phyloP scores from a whole-genome alignment of 2,888 invertebrate genomes.

The Villa cingulata region DNA sequence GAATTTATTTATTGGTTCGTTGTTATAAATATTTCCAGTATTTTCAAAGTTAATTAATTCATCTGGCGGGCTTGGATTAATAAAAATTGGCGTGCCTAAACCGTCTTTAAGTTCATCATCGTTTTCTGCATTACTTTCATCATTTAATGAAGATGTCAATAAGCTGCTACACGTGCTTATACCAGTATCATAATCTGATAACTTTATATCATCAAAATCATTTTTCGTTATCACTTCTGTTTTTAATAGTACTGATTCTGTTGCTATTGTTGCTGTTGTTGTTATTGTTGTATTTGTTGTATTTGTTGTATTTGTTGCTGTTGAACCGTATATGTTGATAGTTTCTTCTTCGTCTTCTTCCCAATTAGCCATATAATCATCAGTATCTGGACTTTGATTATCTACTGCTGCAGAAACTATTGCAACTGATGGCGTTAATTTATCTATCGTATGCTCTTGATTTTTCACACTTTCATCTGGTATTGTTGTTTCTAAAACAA shows the following conservation, averaged over 20 bases:
- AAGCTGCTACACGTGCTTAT: neutral
- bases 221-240: too few relatives aligned
- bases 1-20: neutral
- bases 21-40: neutral
- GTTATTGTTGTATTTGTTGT: neutral
- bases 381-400: slow-evolving; percentile 31
- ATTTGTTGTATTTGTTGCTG: neutral
- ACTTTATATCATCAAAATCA: slow-evolving; percentile 10
- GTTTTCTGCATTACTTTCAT: neutral
- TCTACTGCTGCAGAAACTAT: neutral
- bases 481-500: too few relatives aligned
- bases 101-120: slow-evolving; percentile 6
- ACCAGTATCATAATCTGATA: neutral
- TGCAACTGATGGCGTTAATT: too few relatives aligned
- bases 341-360: slow-evolving; percentile 27
- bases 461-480: too few relatives aligned
- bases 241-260: too few relatives aligned
- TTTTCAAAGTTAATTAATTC: neutral
- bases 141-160: too few relatives aligned
- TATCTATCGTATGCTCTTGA: too few relatives aligned
- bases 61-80: slow-evolving; percentile 23
- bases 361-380: slow-evolving; percentile 35
- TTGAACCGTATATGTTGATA: neutral
- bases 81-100: slow-evolving; percentile 20
- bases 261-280: slow-evolving; percentile 15